Evolutionary conservation across 1,140 invertebrate genomes (phyloP).

Genomic region (Pomacea maculata): DNA sequence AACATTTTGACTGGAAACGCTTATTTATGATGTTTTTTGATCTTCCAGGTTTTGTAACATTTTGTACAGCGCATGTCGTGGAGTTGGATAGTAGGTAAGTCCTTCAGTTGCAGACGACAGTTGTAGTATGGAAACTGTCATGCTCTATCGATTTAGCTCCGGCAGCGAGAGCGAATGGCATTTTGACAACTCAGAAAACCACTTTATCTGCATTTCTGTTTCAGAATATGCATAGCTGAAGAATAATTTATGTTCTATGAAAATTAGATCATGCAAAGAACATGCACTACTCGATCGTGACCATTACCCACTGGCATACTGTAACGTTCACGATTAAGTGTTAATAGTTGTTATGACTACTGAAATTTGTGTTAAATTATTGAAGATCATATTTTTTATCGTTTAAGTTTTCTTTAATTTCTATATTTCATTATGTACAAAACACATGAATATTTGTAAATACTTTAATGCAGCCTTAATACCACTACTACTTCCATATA

Average conservation of each 20-base stretch:
- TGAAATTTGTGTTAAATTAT: too few species aligned
- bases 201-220: not conserved
- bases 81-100: constrained; percentile 48
- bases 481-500: not conserved
- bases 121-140: not conserved
- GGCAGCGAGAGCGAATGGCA: constrained; percentile 4
- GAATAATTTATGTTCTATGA: not conserved
- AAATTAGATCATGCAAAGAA: not conserved
- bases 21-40: constrained; percentile 4
- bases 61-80: constrained; percentile 22
- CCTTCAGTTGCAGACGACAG: not conserved
- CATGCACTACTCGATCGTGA: not conserved
- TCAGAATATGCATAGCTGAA: not conserved
- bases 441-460: too few species aligned
- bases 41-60: constrained; percentile 33
- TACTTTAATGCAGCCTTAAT: too few species aligned
- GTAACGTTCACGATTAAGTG: too few species aligned
- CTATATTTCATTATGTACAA: too few species aligned
- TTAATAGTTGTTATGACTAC: too few species aligned
- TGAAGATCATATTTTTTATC: too few species aligned
- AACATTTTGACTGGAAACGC: not conserved
- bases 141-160: constrained; percentile 14
- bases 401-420: too few species aligned
- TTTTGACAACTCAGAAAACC: constrained; percentile 7
- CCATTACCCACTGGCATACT: too few species aligned